phyloP scores from a whole-genome alignment of 2,113 vertebrate genomes.

The Eira barbara region DNA sequence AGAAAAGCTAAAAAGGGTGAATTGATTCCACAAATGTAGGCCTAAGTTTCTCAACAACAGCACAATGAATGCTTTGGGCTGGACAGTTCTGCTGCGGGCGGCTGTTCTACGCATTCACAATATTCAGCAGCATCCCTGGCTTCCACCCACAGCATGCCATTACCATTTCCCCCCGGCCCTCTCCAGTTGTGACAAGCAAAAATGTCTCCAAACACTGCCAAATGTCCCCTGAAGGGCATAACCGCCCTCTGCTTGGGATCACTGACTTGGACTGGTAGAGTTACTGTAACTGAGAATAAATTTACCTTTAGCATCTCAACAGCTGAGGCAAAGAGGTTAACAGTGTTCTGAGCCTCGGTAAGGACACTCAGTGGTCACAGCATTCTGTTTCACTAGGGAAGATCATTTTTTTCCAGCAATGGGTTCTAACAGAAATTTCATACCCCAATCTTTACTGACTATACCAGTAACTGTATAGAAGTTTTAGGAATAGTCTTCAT shows the following conservation, averaged over 20 bases:
- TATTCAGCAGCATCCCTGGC: background rate
- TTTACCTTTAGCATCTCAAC: background rate
- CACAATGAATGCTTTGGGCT: background rate
- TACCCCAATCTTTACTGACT: background rate
- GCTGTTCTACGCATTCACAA: background rate
- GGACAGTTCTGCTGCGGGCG: background rate
- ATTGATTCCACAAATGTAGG: background rate
- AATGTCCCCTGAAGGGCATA: background rate
- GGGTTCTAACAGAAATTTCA: background rate
- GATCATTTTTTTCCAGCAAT: background rate
- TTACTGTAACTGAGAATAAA: background rate
- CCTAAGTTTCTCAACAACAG: background rate
- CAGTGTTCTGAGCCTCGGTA: background rate
- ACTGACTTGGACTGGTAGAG: background rate
- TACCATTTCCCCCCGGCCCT: background rate
- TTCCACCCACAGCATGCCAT: background rate
- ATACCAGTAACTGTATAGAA: background rate
- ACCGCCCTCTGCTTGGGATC: background rate
- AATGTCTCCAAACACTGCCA: background rate
- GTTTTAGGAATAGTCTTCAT: background rate
- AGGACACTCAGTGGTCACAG: background rate
- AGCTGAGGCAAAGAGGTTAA: background rate
- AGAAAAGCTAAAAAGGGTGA: background rate
- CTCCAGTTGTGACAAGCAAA: background rate
- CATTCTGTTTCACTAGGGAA: background rate